A percentile compares a stretch with the other conserved stretches of the same genome.
phyloP scores from a whole-genome alignment of 1,140 invertebrate species.

The Cyclargus thomasi region DNA sequence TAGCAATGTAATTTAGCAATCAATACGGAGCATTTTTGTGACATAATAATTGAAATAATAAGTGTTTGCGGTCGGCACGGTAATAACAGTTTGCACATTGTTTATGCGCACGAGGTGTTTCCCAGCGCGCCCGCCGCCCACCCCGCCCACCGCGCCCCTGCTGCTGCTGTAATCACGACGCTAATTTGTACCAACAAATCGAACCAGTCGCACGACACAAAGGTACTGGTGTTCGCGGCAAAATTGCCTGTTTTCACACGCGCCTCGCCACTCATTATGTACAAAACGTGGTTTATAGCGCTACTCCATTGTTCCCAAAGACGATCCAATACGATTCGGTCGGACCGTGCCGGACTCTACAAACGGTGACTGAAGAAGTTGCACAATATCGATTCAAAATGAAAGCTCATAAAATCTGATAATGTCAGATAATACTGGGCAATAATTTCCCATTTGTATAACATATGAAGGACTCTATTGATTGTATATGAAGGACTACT shows the following conservation, averaged over 20 bases:
- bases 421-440: no score
- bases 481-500: no score
- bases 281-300: slow-evolving; percentile 27
- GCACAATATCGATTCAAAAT: no score
- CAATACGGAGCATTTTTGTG: neutral
- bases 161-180: slow-evolving; percentile 27
- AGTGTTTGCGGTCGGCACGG: slow-evolving; percentile 10
- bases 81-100: slow-evolving; percentile 18
- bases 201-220: slow-evolving; percentile 23
- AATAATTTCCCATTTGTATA: no score
- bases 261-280: slow-evolving; percentile 36
- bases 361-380: neutral
- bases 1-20: neutral
- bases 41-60: slow-evolving; percentile 6
- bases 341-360: neutral
- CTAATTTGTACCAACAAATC: slow-evolving; percentile 38
- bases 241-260: slow-evolving; percentile 62
- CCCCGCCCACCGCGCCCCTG: slow-evolving; percentile 11
- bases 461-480: no score
- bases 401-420: no score
- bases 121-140: neutral
- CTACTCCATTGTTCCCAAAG: slow-evolving; percentile 33
- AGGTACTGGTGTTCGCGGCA: slow-evolving; percentile 26
- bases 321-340: neutral
- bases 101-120: slow-evolving; percentile 16